Evolutionary conservation across 2,113 vertebrate genomes (phyloP), one percentile per base, ranked within the genome.

Genomic region (Salvelinus namaycush): DNA sequence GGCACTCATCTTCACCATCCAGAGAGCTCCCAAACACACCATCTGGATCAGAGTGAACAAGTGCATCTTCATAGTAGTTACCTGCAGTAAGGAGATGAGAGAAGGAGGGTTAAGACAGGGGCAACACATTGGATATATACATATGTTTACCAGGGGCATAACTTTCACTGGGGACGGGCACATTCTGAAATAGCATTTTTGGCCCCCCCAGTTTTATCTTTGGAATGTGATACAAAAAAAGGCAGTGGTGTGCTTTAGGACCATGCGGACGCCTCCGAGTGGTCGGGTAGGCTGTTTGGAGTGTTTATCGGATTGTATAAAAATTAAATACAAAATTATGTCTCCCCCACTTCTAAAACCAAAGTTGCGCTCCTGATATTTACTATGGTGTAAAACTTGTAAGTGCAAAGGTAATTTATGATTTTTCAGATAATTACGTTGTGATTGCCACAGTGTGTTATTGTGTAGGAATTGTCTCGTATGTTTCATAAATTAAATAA

Each of bases 21-120:
- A 99, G 79, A 98, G 92, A 80, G 91, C 0, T 0, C 0, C 94
- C 0, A 99, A 90, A 76, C 95, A 93, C 3, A 94, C 0, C 0
- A 98, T 13, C 91, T 99, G 97, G 68, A 94, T 95, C 62, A 91
- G 0, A 4, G 98, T 99, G 93, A 96, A 99, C 54, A 98, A 4
- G 76, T 99, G 95, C 95, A 99, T 98, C 74, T 92, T 88, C 87
- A 91, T 31, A 0, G 95, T 95, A 44, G 71, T 91, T 72, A 99
- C 96, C 98, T 99, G 90, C 24, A 80, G 5, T 69, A 26, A 73
- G 51, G n/a, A 74, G 20, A 72, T 39, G 39, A 39, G 39, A 39
- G 39, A 2, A 22, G 68, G 26, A 31, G 29, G 39, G 5, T 76
- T 9, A 76, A 11, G 18, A 24, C 14, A 18, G 29, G 51, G 16